phyloP scores from a whole-genome alignment of 2,888 invertebrate genomes.

The Eudasyphora cyanicolor region DNA sequence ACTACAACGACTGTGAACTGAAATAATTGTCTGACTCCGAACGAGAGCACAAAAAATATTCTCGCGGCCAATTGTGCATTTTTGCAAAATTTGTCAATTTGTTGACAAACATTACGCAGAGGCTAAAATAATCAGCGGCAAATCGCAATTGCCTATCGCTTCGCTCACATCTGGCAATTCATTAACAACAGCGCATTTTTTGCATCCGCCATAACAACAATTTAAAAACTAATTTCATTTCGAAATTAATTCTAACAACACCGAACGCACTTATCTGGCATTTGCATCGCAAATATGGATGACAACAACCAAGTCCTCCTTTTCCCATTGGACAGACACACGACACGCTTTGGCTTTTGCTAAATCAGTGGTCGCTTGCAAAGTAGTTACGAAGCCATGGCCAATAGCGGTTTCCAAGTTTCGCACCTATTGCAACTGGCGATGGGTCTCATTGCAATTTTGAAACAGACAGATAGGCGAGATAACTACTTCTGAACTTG shows the following conservation, averaged over 20 bases:
- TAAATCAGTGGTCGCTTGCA: background rate
- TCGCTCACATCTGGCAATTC: conserved; percentile 50
- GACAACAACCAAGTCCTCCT: conserved; percentile 15
- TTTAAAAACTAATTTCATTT: conserved; percentile 51
- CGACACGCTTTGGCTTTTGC: too few relatives aligned
- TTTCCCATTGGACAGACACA: background rate
- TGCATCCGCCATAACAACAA: conserved; percentile 4
- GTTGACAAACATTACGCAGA: conserved; percentile 75
- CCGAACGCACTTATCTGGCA: conserved; percentile 22
- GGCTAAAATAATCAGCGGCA: conserved; percentile 63
- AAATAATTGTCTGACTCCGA: conserved; percentile 26
- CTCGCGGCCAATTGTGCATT: conserved; percentile 35
- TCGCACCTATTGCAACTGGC: too few relatives aligned
- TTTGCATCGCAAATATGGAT: conserved; percentile 3
- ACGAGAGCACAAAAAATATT: conserved; percentile 38
- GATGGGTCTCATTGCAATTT: too few relatives aligned
- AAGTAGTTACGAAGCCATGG: too few relatives aligned
- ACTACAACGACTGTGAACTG: conserved; percentile 5
- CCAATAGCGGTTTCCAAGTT: too few relatives aligned
- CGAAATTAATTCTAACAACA: conserved; percentile 25
- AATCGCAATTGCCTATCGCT: conserved; percentile 20
- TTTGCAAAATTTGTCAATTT: conserved; percentile 71
- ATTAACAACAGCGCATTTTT: conserved; percentile 42
- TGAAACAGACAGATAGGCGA: too few relatives aligned
- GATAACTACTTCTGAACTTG: too few relatives aligned